Evolutionary conservation across 2,888 invertebrate genomes (phyloP).

Genomic region (Chesias legatella): DNA sequence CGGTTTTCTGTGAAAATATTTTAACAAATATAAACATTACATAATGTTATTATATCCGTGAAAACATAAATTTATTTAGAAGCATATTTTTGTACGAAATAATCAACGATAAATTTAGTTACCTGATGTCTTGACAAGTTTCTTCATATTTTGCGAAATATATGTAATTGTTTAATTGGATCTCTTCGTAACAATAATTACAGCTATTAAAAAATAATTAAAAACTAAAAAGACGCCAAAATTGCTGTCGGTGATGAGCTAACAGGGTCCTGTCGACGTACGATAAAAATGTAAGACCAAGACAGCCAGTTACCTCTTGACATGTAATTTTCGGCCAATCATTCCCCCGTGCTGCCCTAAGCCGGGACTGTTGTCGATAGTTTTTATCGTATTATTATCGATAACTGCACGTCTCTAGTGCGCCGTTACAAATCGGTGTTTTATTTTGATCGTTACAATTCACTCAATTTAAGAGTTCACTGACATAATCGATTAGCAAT

Average conservation of each 20-base stretch:
- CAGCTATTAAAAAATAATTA: conserved; percentile 26
- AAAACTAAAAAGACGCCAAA: conserved; percentile 28
- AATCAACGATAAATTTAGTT: neutral
- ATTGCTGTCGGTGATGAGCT: conserved; percentile 54
- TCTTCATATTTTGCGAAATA: conserved; percentile 1
- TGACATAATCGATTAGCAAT: conserved; percentile 29
- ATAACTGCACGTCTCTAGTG: conserved; percentile 23
- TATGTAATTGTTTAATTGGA: conserved; percentile 6
- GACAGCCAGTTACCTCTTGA: conserved; percentile 72
- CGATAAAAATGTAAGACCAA: conserved; percentile 70
- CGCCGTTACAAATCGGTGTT: conserved; percentile 22
- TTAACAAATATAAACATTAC: too few species aligned
- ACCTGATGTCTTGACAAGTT: neutral
- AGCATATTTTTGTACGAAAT: too few species aligned
- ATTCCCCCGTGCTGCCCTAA: conserved; percentile 60
- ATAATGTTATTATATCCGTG: too few species aligned
- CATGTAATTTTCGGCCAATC: conserved; percentile 75
- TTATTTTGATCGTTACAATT: conserved; percentile 25
- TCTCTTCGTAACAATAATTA: conserved; percentile 16
- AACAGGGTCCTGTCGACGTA: conserved; percentile 54
- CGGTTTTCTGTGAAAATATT: too few species aligned
- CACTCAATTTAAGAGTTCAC: conserved; percentile 19
- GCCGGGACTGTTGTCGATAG: conserved; percentile 33
- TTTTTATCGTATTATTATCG: conserved; percentile 44
- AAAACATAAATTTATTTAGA: too few species aligned